A percentile compares a stretch with the other conserved stretches of the same genome.
Conservation (phyloP, 1,140 invertebrate species). For the Tachypleus tridentatus region DNA sequence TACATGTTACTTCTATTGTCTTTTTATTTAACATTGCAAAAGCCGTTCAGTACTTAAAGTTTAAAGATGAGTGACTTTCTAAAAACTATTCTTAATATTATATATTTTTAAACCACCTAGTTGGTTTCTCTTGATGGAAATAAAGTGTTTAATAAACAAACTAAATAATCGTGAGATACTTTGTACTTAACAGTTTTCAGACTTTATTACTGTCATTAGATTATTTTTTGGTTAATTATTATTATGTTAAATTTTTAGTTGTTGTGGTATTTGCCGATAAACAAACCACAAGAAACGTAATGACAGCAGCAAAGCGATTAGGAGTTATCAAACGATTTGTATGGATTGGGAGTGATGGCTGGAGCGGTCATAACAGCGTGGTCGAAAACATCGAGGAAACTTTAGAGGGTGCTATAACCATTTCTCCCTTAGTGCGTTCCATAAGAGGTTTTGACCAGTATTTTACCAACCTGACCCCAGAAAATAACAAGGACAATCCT, state of each 20-base stretch:
- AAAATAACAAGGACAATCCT: conserved; percentile 29
- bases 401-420: conserved; percentile 42
- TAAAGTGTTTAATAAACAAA: too few species aligned
- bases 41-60: too few species aligned
- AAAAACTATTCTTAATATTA: too few species aligned
- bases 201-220: too few species aligned
- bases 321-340: conserved; percentile 34
- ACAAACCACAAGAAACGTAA: conserved; percentile 34
- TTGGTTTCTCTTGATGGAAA: too few species aligned
- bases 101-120: too few species aligned
- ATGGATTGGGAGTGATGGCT: conserved; percentile 44
- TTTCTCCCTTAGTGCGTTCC: conserved; percentile 38
- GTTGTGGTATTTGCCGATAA: conserved; percentile 45
- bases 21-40: too few species aligned
- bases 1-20: too few species aligned
- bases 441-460: conserved; percentile 43
- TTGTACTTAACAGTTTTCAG: too few species aligned
- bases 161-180: too few species aligned
- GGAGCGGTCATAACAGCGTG: conserved; percentile 35
- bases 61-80: too few species aligned
- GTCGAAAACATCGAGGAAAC: conserved; percentile 29
- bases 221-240: too few species aligned
- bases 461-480: conserved; percentile 34
- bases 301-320: conserved; percentile 35
- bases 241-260: conserved; percentile 29